Base-by-base conservation (phyloP, 2,888 invertebrate species). In the Rotaria magnacalcarata region DNA sequence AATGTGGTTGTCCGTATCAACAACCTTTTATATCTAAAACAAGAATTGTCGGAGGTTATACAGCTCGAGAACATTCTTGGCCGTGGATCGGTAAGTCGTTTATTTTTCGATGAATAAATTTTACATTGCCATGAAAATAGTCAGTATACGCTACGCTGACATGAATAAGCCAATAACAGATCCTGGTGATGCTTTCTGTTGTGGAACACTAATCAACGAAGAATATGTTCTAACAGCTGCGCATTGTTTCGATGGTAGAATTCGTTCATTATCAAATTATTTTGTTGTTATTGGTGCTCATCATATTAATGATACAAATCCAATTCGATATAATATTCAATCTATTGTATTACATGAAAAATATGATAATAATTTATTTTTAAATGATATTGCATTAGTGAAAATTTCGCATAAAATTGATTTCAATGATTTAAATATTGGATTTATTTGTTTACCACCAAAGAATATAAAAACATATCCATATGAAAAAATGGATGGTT, bases 201-300 rank as follows among this genome's bases (percentile, higher is more conserved):
- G 85, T 60, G 86, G 85, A 24, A 85, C 80, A 0, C 75, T 86
- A 43, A 47, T 86, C 16, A 85, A 75, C 60, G 75, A 85, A 11
- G 24, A 84, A 84, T 60, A 74, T 50, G n/a, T 86, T 27, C n/a
- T 86, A 34, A 86, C 86, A 75, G 86, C 86, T 34, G 86, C 86
- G 16, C 86, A 86, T 56, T 86, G 86, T 52, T 60, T 85, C 27
- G 56, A 86, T 47, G 47, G n/a, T n/a, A n/a, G 24, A 47, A 0
- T 16, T n/a, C 24, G 5, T 10, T n/a, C 52, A 24, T 43, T 47
- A 7, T 11, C 11, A 24, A 80, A 80, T 47, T 80, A 47, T 47
- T 80, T 80, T 80, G 11, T 47, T 80, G 47, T 80, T 24, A 8
- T 80, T 10, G 80, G 80, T 47, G 80, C 80, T 24, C 43, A 43